These are phyloP conservation scores for Cryptoprocta ferox DNA, from an alignment of 2,797 vertebrate species.

Conservation along the genomic window DNA sequence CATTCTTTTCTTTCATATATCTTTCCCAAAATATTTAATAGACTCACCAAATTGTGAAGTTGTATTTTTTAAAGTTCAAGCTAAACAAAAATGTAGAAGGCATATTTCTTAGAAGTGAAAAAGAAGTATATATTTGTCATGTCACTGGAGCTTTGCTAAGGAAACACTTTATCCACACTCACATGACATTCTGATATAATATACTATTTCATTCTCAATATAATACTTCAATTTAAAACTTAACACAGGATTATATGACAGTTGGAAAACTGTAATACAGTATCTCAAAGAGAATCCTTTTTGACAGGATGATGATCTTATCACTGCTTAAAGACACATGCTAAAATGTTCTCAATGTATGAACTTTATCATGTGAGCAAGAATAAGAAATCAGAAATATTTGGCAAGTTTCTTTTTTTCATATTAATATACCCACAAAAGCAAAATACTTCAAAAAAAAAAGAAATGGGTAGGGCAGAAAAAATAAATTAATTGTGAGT, in stretches of 20 bases:
- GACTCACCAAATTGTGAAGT: neutral
- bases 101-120: neutral
- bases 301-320: constrained; percentile 59
- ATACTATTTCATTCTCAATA: neutral
- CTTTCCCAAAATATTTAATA: neutral
- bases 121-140: neutral
- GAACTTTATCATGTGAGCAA: constrained; percentile 70
- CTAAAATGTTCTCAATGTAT: constrained; percentile 70
- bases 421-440: constrained; percentile 74
- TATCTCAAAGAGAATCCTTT: constrained; percentile 38
- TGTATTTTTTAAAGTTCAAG: neutral
- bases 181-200: neutral
- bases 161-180: neutral
- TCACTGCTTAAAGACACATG: constrained; percentile 58
- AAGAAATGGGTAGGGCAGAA: constrained; percentile 9
- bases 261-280: neutral
- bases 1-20: neutral
- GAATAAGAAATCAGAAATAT: constrained; percentile 78
- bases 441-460: constrained; percentile 78
- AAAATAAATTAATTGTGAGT: constrained; percentile 59
- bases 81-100: neutral
- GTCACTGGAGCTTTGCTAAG: neutral
- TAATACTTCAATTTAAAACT: neutral
- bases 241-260: neutral
- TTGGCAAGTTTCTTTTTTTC: constrained; percentile 75